Evolutionary conservation across 2,113 vertebrate species (phyloP).

Genomic region (Sturnus vulgaris): DNA sequence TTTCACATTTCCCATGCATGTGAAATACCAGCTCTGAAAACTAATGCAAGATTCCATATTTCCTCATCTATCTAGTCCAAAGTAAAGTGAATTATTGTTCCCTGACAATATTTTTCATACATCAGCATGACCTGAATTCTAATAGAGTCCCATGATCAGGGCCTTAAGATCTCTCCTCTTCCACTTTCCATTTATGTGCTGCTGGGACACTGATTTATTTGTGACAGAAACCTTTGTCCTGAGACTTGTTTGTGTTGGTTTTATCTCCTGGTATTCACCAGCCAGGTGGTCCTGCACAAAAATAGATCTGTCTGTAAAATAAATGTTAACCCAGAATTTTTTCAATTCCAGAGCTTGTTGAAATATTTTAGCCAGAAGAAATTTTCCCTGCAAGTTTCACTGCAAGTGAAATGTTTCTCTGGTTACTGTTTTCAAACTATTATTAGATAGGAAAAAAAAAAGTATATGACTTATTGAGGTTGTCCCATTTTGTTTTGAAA

Average conservation of each 20-base stretch:
- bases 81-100: not conserved
- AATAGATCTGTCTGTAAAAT: not conserved
- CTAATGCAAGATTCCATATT: not conserved
- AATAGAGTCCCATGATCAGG: not conserved
- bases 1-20: not conserved
- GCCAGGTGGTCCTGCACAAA: not conserved
- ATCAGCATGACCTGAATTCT: not conserved
- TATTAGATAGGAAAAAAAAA: not conserved
- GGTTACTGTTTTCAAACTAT: not conserved
- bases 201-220: not conserved
- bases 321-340: not conserved
- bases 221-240: not conserved
- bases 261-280: not conserved
- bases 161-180: not conserved
- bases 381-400: not conserved
- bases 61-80: not conserved
- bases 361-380: not conserved
- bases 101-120: not conserved
- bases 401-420: not conserved
- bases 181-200: not conserved
- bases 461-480: constrained; percentile 39
- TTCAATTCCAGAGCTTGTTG: not conserved
- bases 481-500: constrained; percentile 43
- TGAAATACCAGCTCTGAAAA: not conserved
- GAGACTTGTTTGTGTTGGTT: not conserved